Evolutionary conservation across 2,113 vertebrate genomes (phyloP), one percentile per base, ranked within the genome.

Genomic region (Barbus barbus): DNA sequence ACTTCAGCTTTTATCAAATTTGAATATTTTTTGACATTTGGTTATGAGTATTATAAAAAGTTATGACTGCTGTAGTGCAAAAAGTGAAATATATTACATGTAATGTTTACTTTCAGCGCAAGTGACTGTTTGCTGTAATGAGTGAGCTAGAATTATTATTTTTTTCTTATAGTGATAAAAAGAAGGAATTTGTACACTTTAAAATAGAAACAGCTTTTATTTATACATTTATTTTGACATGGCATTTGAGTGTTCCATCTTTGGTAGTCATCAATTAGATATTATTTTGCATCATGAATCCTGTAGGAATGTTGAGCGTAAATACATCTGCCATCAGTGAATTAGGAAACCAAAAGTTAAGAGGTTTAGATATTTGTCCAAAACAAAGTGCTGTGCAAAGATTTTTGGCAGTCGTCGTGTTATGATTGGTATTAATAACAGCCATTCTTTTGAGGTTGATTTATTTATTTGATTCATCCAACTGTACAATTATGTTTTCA

Each of bases 391-490:
- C 69, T 41, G n/a, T 26, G n/a, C 5, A 6, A 41, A 56, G 20
- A 73, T 13, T 26, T 41, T 16, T 73, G 36, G 22, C 69, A 44
- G 69, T 44, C 38, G 5, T 72, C n/a, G 36, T 41, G 12, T n/a
- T 44, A 44, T 24, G 11, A 24, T 26, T 72, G 41, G 13, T n/a
- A 73, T 72, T 73, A 73, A 26, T 44, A 16, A 22, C 38, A 24
- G 22, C 24, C 14, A 20, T 18, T 51, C n/a, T 28, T 75, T 75
- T 75, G n/a, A 75, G 44, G 72, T 51, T 75, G 38, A 9, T 48
- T 74, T 28, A 51, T 74, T 28, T 74, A 51, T 41, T 24, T 14
- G 38, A n/a, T 72, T 44, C 69, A 72, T 72, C 69, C 38, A 44
- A 24, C 12, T 4, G 7, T 65, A 20, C 28, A 38, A 38, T 18